phyloP scores from a whole-genome alignment of 2,113 vertebrate species.

The Seriola dumerili region DNA sequence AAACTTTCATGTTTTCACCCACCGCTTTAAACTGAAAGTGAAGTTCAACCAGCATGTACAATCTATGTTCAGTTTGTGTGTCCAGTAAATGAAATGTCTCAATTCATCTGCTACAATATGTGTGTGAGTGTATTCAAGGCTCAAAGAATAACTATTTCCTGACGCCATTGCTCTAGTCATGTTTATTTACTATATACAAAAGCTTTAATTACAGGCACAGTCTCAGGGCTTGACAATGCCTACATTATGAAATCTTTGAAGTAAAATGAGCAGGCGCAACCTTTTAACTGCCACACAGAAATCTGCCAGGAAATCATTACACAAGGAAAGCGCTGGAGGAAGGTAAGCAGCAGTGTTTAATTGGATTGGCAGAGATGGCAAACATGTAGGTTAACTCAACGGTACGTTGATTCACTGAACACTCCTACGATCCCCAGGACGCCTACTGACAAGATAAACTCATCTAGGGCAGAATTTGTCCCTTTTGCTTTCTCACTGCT shows the following conservation, averaged over 20 bases:
- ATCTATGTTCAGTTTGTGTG: neutral
- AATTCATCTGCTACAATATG: neutral
- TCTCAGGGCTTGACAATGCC: neutral
- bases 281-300: neutral
- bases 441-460: constrained; percentile 10
- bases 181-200: neutral
- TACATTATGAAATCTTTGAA: neutral
- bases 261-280: neutral
- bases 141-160: constrained; percentile 4
- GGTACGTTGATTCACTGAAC: constrained; percentile 22
- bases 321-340: constrained; percentile 19
- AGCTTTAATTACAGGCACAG: neutral
- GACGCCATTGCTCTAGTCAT: constrained; percentile 26
- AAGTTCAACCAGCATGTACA: neutral
- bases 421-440: neutral
- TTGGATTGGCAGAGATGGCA: constrained; percentile 22
- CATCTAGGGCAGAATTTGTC: constrained; percentile 40
- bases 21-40: neutral
- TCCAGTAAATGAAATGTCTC: neutral
- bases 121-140: neutral
- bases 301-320: constrained; percentile 19
- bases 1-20: neutral
- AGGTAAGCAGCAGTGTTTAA: constrained; percentile 28
- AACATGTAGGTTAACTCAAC: constrained; percentile 31
- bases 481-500: constrained; percentile 4